Base-by-base conservation (phyloP, 2,797 vertebrate species). In the Picus viridis region DNA sequence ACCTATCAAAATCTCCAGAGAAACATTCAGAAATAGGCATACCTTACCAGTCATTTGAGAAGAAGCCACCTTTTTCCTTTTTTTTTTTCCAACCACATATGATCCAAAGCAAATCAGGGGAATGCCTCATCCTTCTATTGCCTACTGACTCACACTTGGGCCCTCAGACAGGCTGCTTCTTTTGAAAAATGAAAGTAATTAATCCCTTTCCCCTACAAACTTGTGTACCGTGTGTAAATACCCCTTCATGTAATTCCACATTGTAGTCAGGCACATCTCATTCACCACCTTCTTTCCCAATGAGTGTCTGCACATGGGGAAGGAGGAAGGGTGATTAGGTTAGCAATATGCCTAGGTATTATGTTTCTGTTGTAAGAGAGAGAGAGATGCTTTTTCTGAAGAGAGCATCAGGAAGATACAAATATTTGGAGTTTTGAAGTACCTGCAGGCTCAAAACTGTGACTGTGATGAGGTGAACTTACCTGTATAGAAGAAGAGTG, bases 111-210 rank as follows among this genome's bases (percentile, higher is more conserved):
- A n/a, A 76, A 16, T 6, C 30, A 73, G 34, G 10, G 63, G 8
- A 62, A 81, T 43, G 59, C 10, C n/a, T 72, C 34, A 69, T 82
- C 29, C 43, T 69, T 47, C 39, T 73, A 87, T 56, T 88, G 76
- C 67, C 73, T 92, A 92, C 49, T 70, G 61, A 81, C 63, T 73
- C 29, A 81, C 51, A 83, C 34, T 32, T 71, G 58, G 0, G 2
- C 61, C 64, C 34, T 78, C 41, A 83, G 27, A 68, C 22, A 68
- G 58, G 23, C 11, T 90, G 56, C 51, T 81, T 57, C 74, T 83
- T 90, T 93, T 74, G 64, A 84, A 76, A 91, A 86, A 85, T 51
- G 19, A 51, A 85, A 84, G 67, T 49, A 73, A 76, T 75, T 27
- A 83, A 78, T 71, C 30, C 18, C 17, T 71, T 91, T 36, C n/a